These are phyloP conservation scores for Falco novaeseelandiae DNA, from an alignment of 2,797 vertebrate genomes.

Conservation along the genomic window DNA sequence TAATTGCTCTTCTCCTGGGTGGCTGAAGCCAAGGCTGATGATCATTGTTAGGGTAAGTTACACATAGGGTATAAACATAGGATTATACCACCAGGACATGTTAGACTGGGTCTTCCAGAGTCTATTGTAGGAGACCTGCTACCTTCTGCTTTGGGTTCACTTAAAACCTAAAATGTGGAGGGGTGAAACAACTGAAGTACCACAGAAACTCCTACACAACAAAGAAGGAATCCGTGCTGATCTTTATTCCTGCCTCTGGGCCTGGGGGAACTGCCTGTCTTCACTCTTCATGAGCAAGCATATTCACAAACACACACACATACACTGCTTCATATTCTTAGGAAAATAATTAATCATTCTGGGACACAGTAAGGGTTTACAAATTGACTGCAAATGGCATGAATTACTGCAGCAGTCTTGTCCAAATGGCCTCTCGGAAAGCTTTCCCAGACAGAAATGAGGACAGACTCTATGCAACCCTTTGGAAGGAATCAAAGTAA, in stretches of 20 bases:
- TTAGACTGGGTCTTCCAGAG: not conserved
- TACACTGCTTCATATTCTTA: slow-evolving; percentile 21
- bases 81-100: not conserved
- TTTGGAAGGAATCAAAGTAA: slow-evolving; percentile 25
- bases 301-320: not conserved
- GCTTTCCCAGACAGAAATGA: slow-evolving; percentile 26
- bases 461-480: not conserved
- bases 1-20: not conserved
- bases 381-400: slow-evolving; percentile 36
- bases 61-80: not conserved
- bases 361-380: slow-evolving; percentile 4
- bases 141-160: not conserved
- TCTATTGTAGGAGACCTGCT: not conserved
- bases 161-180: not conserved
- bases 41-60: not conserved
- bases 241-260: not conserved
- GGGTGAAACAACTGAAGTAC: not conserved
- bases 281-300: not conserved
- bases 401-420: not conserved
- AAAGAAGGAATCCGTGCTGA: not conserved
- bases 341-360: slow-evolving; percentile 48
- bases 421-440: not conserved
- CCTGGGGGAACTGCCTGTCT: not conserved
- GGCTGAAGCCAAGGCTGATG: not conserved
- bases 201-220: not conserved